A percentile compares a stretch with the other conserved stretches of the same genome.
phyloP scores from a whole-genome alignment of 2,797 vertebrate species.

The Characodon lateralis region DNA sequence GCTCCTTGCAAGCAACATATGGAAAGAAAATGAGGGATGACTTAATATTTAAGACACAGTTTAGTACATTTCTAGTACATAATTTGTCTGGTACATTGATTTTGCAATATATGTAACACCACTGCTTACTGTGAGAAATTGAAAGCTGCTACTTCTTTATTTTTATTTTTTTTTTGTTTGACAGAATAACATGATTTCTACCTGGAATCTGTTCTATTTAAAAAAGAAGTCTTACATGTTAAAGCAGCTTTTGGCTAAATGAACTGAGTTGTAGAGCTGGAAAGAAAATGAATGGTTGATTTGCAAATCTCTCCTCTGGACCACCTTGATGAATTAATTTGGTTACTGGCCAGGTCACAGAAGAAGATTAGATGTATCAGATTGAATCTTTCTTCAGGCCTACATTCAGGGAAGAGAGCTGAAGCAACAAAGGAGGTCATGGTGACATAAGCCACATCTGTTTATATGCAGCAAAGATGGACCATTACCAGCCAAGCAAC shows the following conservation, averaged over 20 bases:
- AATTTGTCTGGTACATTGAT: neutral
- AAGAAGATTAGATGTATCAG: neutral
- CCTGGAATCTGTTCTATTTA: neutral
- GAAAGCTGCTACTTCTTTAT: neutral
- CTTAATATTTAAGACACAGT: no score
- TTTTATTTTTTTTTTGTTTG: neutral
- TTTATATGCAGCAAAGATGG: slow-evolving; percentile 37
- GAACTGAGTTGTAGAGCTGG: neutral
- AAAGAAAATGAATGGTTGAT: neutral
- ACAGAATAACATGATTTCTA: neutral
- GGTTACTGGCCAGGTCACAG: slow-evolving; percentile 2
- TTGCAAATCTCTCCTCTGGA: neutral
- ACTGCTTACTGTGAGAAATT: neutral
- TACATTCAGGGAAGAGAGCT: slow-evolving; percentile 5
- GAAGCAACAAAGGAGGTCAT: slow-evolving; percentile 16
- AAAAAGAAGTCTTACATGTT: neutral
- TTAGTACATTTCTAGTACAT: no score
- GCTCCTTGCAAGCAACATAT: neutral
- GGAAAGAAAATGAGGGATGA: neutral
- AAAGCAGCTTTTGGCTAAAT: neutral
- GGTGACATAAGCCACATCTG: slow-evolving; percentile 43
- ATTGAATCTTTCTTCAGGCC: slow-evolving; percentile 16
- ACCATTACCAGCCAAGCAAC: slow-evolving; percentile 32
- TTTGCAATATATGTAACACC: neutral
- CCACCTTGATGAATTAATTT: neutral